Conservation (phyloP, 2,888 invertebrate genomes). For the Argyresthia goedartella region DNA sequence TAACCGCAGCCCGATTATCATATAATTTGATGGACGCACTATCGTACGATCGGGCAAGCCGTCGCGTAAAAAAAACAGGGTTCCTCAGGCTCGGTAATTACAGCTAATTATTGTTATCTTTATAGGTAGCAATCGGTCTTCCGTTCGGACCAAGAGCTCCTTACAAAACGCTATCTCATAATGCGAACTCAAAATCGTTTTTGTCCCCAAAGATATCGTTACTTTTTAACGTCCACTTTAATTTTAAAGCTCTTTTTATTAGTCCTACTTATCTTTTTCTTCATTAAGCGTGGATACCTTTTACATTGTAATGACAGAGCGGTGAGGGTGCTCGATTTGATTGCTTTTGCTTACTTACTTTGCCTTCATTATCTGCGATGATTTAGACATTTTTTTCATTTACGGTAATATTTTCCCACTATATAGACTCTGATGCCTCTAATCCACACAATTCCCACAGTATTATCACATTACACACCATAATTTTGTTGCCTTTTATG, state of each 20-base stretch:
- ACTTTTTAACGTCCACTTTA: conserved; percentile 4
- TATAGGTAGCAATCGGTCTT: conserved; percentile 60
- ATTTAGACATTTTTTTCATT: conserved; percentile 41
- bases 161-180: conserved; percentile 46
- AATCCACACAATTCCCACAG: too few species aligned
- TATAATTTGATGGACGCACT: conserved; percentile 69
- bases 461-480: too few species aligned
- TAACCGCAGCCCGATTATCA: conserved; percentile 67
- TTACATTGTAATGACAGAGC: conserved; percentile 47
- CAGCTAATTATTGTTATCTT: conserved; percentile 68
- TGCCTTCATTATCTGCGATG: conserved; percentile 62
- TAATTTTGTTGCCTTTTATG: background rate
- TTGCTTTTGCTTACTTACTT: conserved; percentile 28
- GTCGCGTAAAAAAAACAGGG: conserved; percentile 52
- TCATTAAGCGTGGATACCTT: conserved; percentile 13
- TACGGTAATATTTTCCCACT: conserved; percentile 28
- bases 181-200: conserved; percentile 52
- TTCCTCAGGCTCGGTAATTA: conserved; percentile 54
- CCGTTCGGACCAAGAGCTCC: conserved; percentile 30
- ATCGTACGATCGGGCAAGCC: conserved; percentile 62
- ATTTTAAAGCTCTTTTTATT: conserved; percentile 4
- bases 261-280: conserved; percentile 5
- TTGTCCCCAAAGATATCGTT: conserved; percentile 11
- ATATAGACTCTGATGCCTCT: background rate
- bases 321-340: conserved; percentile 33